Conservation (phyloP, 2,888 invertebrate species). For the Drosophila mulleri region DNA sequence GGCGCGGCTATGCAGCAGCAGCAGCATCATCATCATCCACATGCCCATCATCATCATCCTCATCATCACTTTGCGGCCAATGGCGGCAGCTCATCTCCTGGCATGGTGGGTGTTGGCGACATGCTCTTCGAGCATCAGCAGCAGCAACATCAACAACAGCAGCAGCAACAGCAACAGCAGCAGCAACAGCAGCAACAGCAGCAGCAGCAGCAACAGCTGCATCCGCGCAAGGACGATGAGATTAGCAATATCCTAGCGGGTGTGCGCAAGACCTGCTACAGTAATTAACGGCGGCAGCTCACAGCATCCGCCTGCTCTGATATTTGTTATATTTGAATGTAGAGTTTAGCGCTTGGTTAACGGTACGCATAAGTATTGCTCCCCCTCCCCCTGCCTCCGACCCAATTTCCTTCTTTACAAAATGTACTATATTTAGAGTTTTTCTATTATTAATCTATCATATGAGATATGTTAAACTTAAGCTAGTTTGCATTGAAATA, state of each 20-base stretch:
- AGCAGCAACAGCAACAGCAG: constrained; percentile 84
- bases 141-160: constrained; percentile 82
- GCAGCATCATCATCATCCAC: constrained; percentile 26
- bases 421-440: constrained; percentile 50
- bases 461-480: constrained; percentile 44
- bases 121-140: constrained; percentile 84
- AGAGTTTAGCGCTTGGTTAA: constrained; percentile 51
- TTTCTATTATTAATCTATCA: constrained; percentile 30
- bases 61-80: constrained; percentile 54
- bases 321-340: constrained; percentile 46
- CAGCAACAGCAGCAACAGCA: constrained; percentile 84
- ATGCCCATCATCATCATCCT: constrained; percentile 39
- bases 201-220: constrained; percentile 84
- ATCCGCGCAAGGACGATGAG: constrained; percentile 91
- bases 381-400: neutral
- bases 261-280: constrained; percentile 94
- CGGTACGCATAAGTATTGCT: constrained; percentile 44
- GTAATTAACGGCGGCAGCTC: constrained; percentile 87
- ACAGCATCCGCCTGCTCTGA: constrained; percentile 16
- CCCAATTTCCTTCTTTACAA: constrained; percentile 6
- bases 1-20: constrained; percentile 46
- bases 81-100: constrained; percentile 24
- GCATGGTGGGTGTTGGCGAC: constrained; percentile 53
- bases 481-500: constrained; percentile 63
- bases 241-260: constrained; percentile 95